phyloP scores from a whole-genome alignment of 1,140 invertebrate genomes.

The Dendrolimus punctatus region DNA sequence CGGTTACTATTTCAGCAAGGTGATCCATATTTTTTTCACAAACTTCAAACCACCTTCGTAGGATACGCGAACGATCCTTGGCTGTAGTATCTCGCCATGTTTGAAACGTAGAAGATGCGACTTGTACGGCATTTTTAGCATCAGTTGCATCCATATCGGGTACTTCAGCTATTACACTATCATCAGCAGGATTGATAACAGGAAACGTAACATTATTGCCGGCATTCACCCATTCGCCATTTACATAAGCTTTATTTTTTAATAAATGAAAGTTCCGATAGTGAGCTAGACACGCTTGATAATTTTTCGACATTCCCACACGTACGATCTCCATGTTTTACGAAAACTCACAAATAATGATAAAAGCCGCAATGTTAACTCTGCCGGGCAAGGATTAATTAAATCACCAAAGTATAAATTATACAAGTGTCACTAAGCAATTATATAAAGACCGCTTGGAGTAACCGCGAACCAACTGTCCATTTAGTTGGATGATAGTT shows the following conservation, averaged over 20 bases:
- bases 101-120: constrained; percentile 83
- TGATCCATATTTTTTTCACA: constrained; percentile 82
- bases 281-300: constrained; percentile 21
- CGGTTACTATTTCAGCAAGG: constrained; percentile 87
- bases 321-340: constrained; percentile 23
- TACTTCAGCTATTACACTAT: constrained; percentile 81
- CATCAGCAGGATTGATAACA: constrained; percentile 84
- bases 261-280: constrained; percentile 66
- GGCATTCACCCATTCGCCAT: constrained; percentile 85
- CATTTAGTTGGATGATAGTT: no score
- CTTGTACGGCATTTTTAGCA: constrained; percentile 81
- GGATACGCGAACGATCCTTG: constrained; percentile 80
- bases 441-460: no score
- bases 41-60: constrained; percentile 86
- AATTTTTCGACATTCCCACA: constrained; percentile 12
- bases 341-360: no score
- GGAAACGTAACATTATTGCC: constrained; percentile 79
- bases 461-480: no score
- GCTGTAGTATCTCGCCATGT: constrained; percentile 85
- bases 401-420: no score
- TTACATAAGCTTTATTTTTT: constrained; percentile 78
- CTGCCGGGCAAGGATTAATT: no score
- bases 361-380: no score
- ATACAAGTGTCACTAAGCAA: no score
- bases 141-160: constrained; percentile 90